phyloP scores from a whole-genome alignment of 2,888 invertebrate genomes.

The Himalopsyche japonica region DNA sequence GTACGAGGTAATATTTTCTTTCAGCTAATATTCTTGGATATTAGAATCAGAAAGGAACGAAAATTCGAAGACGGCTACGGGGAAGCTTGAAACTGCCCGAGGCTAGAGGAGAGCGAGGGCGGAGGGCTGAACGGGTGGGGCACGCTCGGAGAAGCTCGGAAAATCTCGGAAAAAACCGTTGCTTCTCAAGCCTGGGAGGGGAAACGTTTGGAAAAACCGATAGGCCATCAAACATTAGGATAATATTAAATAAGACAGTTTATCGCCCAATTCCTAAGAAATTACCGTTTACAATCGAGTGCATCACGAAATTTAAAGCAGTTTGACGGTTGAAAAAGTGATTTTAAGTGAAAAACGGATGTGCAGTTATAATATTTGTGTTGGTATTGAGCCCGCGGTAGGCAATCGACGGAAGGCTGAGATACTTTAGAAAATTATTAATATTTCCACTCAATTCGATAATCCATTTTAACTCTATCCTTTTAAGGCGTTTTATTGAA shows the following conservation, averaged over 20 bases:
- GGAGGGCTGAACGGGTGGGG: constrained; percentile 29
- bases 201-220: constrained; percentile 37
- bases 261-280: constrained; percentile 16
- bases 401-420: not conserved
- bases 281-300: constrained; percentile 4
- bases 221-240: constrained; percentile 38
- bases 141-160: constrained; percentile 23
- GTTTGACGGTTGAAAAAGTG: not conserved
- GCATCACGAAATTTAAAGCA: not conserved
- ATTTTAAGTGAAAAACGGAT: not conserved
- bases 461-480: not conserved
- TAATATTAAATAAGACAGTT: constrained; percentile 25
- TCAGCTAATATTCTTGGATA: not conserved
- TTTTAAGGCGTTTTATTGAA: not conserved
- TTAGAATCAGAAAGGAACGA: not conserved
- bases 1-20: not conserved
- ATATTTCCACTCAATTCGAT: not conserved
- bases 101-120: constrained; percentile 16
- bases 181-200: constrained; percentile 32
- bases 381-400: constrained; percentile 1
- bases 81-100: not conserved
- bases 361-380: not conserved
- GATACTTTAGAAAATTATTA: not conserved
- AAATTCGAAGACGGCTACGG: not conserved
- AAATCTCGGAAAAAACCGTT: constrained; percentile 18